These are phyloP conservation scores for Schizotus pectinicornis DNA, from an alignment of 2,888 invertebrate genomes.

Conservation along the genomic window DNA sequence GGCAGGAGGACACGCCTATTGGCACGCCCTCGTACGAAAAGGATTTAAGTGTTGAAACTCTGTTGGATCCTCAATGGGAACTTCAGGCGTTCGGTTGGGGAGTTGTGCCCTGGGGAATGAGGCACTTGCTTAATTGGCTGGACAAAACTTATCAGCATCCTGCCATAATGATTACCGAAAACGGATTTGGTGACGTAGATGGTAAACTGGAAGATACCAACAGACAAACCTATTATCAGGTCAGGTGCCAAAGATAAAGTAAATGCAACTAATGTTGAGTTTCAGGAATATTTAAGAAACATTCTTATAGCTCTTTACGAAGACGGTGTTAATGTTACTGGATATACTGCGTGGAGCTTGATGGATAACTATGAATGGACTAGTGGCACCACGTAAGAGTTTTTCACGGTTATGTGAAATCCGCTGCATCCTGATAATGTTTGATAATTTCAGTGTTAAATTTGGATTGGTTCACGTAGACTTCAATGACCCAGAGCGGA, in stretches of 20 bases:
- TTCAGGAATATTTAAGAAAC: slow-evolving; percentile 36
- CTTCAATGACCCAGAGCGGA: slow-evolving; percentile 64
- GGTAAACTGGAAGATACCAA: slow-evolving; percentile 45
- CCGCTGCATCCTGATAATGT: slow-evolving; percentile 5
- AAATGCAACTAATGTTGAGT: not conserved
- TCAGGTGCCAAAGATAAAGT: not conserved
- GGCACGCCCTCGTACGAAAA: slow-evolving; percentile 16
- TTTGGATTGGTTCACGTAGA: slow-evolving; percentile 76
- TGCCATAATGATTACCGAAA: slow-evolving; percentile 64
- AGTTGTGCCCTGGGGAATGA: slow-evolving; percentile 64
- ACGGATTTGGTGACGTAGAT: slow-evolving; percentile 63
- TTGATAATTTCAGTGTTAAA: slow-evolving; percentile 61
- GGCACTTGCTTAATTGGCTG: slow-evolving; percentile 60
- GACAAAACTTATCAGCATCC: slow-evolving; percentile 56
- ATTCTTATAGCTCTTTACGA: slow-evolving; percentile 32
- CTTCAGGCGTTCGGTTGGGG: slow-evolving; percentile 10
- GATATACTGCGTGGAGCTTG: slow-evolving; percentile 40
- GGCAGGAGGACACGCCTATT: slow-evolving; percentile 42
- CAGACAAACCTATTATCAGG: slow-evolving; percentile 1
- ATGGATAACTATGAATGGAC: slow-evolving; percentile 42
- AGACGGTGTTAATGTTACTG: slow-evolving; percentile 37
- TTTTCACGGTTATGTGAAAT: not conserved
- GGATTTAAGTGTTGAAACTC: slow-evolving; percentile 26
- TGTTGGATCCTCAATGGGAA: slow-evolving; percentile 24
- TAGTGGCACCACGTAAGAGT: slow-evolving; percentile 33